phyloP scores from a whole-genome alignment of 2,797 vertebrate species.

The Sebastes steindachneri region DNA sequence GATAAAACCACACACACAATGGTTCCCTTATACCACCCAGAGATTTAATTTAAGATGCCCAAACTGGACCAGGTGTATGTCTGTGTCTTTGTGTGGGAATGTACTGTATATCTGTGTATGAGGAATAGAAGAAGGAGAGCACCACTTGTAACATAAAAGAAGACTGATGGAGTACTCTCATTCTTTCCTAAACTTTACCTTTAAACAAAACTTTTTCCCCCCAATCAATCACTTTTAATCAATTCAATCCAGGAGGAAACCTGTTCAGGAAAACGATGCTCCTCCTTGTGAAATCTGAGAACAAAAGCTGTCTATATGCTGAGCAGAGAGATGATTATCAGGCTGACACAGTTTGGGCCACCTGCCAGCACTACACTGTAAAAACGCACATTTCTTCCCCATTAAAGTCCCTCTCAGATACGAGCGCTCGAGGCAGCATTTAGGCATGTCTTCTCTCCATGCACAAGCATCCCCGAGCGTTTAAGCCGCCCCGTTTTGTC shows the following conservation, averaged over 20 bases:
- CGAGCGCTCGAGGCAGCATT: conserved; percentile 58
- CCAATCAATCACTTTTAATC: conserved; percentile 66
- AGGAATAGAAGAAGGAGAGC: not conserved
- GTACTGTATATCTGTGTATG: not conserved
- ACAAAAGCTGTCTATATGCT: conserved; percentile 71
- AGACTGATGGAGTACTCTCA: not conserved
- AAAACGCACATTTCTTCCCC: conserved; percentile 64
- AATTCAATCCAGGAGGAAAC: conserved; percentile 53
- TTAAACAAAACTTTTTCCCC: conserved; percentile 26
- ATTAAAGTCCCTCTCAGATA: conserved; percentile 58
- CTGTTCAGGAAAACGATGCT: conserved; percentile 38
- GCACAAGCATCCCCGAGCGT: conserved; percentile 73
- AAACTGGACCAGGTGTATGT: conserved; percentile 43
- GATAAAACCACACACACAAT: conserved; percentile 40
- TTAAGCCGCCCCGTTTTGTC: conserved; percentile 73
- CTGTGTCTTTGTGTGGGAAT: not conserved
- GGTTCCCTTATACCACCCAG: not conserved
- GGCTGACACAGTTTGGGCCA: conserved; percentile 74
- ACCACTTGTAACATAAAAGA: not conserved
- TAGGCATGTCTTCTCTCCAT: conserved; percentile 60
- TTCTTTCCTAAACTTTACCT: conserved; percentile 32
- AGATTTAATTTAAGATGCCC: conserved; percentile 54
- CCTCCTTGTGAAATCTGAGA: conserved; percentile 62
- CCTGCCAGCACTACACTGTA: conserved; percentile 78
- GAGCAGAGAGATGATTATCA: conserved; percentile 77